Conservation (phyloP, 1,140 invertebrate species). For the Gryon sp. region DNA sequence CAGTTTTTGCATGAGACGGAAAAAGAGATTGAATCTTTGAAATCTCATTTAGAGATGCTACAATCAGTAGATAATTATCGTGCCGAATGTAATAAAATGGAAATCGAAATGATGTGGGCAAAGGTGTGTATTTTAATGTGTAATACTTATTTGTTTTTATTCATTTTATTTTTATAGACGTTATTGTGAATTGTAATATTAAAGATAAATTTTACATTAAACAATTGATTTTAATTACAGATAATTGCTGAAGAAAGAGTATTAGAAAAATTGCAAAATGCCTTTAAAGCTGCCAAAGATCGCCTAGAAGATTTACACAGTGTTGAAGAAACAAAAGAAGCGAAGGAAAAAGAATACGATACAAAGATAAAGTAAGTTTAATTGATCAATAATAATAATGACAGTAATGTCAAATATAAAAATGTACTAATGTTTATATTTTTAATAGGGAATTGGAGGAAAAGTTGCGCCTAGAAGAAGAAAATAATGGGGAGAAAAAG, state of each 20-base stretch:
- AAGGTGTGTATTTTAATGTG: constrained; percentile 54
- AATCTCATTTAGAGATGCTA: constrained; percentile 80
- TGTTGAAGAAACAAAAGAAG: constrained; percentile 56
- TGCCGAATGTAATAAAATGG: constrained; percentile 75
- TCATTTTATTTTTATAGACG: not conserved
- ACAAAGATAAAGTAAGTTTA: constrained; percentile 65
- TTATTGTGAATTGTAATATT: no score
- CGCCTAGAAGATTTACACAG: constrained; percentile 26
- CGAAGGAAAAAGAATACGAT: constrained; percentile 64
- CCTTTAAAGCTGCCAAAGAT: constrained; percentile 9
- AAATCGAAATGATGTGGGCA: constrained; percentile 80
- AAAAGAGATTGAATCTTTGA: constrained; percentile 79
- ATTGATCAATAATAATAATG: not conserved
- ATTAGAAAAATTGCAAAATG: constrained; percentile 14
- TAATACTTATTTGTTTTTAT: constrained; percentile 18
- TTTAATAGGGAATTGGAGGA: constrained; percentile 7
- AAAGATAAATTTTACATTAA: no score
- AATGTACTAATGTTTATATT: not conserved
- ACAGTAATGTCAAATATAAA: constrained; percentile 34
- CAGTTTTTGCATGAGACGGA: constrained; percentile 76
- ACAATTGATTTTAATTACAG: constrained; percentile 48
- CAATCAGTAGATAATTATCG: constrained; percentile 80
- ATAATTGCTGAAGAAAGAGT: constrained; percentile 66
- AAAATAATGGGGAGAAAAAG: constrained; percentile 16
- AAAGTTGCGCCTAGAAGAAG: constrained; percentile 28